Base-by-base conservation (phyloP, 2,113 vertebrate species). In the Drymodes brunneopygia region DNA sequence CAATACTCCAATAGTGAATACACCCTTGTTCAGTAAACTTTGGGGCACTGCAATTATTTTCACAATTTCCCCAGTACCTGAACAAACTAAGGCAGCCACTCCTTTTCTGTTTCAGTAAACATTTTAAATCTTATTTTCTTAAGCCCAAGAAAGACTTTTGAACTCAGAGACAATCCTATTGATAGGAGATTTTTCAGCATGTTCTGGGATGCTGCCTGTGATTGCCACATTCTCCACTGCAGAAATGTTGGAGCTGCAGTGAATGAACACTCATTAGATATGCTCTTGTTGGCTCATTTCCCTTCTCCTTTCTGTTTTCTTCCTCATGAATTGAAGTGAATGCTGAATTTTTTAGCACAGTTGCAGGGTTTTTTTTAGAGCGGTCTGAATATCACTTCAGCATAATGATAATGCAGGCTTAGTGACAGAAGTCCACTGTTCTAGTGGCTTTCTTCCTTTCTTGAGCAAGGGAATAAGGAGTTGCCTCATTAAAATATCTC, bases 101-200 rank as follows among this genome's bases (percentile, higher is more conserved):
- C 18, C 36, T 36, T 64, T 92, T 78, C 33, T 88, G 8, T 50
- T 94, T 83, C 51, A 88, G 22, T 53, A 94, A 96, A 83, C 40
- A 51, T 78, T 92, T 81, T 10, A 86, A 86, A 86, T 74, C n/a
- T 60, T 60, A 35, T 93, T 88, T 96, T 94, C 48, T 36, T 84
- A 74, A 75, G n/a, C 31, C 51, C 18, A 61, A 14, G 10, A 57
- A 86, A 88, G 90, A 81, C 61, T 74, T 88, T 25, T 79, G 80
- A 95, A 90, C 56, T 88, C 23, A 6, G 75, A 88, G 64, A 35
- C 38, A 90, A 81, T 88, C 56, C 69, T 88, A 25, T 50, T 11
- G 7, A 90, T 86, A 85, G 42, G 38, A 85, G 69, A 86, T 88
- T 83, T 96, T 95, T 90, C 53, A 62, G 47, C 69, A 51, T 89